Evolutionary conservation across 2,888 invertebrate species (phyloP).

Genomic region (Halictus quadricinctus): DNA sequence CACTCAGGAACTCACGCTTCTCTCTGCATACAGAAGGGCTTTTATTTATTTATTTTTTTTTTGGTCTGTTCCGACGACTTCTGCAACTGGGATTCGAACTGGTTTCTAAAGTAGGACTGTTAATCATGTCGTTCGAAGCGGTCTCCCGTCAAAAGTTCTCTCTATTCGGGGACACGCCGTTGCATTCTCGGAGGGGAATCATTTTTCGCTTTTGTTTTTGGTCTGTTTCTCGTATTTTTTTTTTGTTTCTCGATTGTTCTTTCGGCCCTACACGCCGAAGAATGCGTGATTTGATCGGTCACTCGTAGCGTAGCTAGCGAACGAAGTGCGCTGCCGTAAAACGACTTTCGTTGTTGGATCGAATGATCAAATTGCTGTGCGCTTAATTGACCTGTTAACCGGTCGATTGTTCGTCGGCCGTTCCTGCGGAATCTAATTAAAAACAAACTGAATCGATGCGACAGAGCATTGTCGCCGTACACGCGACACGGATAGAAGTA

Average conservation of each 20-base stretch:
- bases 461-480: neutral
- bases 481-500: neutral
- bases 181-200: neutral
- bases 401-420: neutral
- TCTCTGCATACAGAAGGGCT: neutral
- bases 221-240: neutral
- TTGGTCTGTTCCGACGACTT: neutral
- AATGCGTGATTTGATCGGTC: neutral
- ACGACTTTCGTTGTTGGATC: neutral
- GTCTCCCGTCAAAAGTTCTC: neutral
- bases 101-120: neutral
- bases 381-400: conserved; percentile 1
- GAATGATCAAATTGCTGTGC: conserved; percentile 6
- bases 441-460: neutral
- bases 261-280: neutral
- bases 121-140: neutral
- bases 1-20: neutral
- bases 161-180: neutral
- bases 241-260: neutral
- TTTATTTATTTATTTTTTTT: neutral
- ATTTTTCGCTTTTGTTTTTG: neutral
- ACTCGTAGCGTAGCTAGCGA: neutral
- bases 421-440: neutral
- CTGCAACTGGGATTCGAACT: neutral
- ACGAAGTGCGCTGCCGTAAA: conserved; percentile 1